Evolutionary conservation across 2,113 vertebrate species (phyloP).

Genomic region (Hippocampus abdominalis): DNA sequence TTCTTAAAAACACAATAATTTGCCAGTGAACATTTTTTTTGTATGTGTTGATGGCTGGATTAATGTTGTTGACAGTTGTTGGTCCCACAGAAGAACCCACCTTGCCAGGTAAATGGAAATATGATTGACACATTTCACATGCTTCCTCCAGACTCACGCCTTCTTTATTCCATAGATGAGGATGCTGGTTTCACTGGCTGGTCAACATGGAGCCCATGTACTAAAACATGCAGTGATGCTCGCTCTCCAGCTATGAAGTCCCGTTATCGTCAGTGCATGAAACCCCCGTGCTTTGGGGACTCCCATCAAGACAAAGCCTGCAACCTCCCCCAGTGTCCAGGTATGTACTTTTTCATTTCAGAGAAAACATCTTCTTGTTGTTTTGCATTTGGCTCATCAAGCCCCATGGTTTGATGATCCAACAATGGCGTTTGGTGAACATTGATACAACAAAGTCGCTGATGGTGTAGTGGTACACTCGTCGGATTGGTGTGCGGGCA

Average conservation of each 20-base stretch:
- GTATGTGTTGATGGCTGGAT: neutral
- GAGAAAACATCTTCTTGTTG: neutral
- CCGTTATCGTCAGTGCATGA: slow-evolving; percentile 70
- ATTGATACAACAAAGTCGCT: neutral
- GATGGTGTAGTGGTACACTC: too few relatives aligned
- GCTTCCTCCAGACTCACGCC: neutral
- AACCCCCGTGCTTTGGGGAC: slow-evolving; percentile 69
- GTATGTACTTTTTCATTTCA: slow-evolving; percentile 44
- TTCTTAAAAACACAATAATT: neutral
- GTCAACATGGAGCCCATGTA: slow-evolving; percentile 81
- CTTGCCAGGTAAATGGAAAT: slow-evolving; percentile 53
- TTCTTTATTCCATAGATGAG: slow-evolving; percentile 54
- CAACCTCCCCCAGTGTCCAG: slow-evolving; percentile 82
- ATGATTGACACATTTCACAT: neutral
- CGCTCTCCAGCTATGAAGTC: slow-evolving; percentile 70
- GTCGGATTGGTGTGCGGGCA: too few relatives aligned
- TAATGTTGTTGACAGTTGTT: slow-evolving; percentile 45
- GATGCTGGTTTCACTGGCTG: slow-evolving; percentile 72
- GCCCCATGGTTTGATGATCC: neutral
- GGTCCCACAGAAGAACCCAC: slow-evolving; percentile 66
- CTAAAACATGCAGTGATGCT: slow-evolving; percentile 74
- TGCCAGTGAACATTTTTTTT: neutral
- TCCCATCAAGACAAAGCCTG: slow-evolving; percentile 76
- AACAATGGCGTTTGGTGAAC: neutral
- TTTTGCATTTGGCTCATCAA: neutral